Conservation (phyloP, 2,888 invertebrate species). For the Phalangium opilio region DNA sequence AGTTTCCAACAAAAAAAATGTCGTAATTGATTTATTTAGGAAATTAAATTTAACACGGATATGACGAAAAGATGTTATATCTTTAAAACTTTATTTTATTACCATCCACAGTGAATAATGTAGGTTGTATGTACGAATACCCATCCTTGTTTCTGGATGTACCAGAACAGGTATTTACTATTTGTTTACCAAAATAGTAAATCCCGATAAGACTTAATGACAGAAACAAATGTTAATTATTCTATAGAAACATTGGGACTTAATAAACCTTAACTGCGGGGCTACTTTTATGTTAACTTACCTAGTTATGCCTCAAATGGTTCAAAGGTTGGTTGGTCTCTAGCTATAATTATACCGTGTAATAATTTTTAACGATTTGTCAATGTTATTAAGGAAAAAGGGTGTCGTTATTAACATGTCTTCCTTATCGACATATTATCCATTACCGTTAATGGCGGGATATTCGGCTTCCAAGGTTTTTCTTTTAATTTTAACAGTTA, state of each 20-base stretch:
- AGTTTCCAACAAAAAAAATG: too few species aligned
- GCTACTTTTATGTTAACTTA: constrained; percentile 61
- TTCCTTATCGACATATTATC: constrained; percentile 71
- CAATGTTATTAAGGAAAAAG: constrained; percentile 33
- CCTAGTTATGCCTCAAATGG: constrained; percentile 61
- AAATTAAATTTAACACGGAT: too few species aligned
- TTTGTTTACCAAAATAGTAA: too few species aligned
- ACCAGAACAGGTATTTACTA: constrained; percentile 34
- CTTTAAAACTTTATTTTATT: too few species aligned
- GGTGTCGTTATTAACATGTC: constrained; percentile 83
- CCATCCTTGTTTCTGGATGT: constrained; percentile 65
- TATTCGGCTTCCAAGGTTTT: constrained; percentile 74
- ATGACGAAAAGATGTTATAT: too few species aligned
- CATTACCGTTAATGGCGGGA: constrained; percentile 71
- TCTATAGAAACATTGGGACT: constrained; percentile 17
- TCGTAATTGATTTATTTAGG: too few species aligned
- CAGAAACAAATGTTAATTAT: neutral
- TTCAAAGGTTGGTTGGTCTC: too few species aligned
- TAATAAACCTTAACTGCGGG: constrained; percentile 15
- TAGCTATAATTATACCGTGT: too few species aligned
- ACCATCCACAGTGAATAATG: constrained; percentile 65
- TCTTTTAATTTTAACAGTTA: neutral
- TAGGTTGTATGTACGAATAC: constrained; percentile 67
- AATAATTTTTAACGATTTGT: neutral
- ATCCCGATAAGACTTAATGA: too few species aligned